phyloP scores from a whole-genome alignment of 2,888 invertebrate genomes.

The Caenorhabditis sp. region DNA sequence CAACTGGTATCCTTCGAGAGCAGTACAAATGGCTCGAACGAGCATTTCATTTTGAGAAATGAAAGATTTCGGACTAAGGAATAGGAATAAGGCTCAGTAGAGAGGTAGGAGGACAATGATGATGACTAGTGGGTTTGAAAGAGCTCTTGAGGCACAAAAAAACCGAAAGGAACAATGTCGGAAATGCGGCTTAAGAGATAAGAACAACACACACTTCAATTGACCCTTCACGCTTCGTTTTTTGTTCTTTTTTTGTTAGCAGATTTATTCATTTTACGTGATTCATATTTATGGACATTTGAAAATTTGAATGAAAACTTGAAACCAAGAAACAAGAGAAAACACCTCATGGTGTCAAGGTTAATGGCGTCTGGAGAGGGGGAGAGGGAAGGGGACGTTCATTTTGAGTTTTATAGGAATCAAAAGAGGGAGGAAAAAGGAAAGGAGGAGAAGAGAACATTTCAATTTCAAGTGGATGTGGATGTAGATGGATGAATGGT shows the following conservation, averaged over 20 bases:
- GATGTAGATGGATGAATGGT: not conserved
- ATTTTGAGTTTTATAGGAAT: constrained; percentile 39
- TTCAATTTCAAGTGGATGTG: not conserved
- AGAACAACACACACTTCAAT: constrained; percentile 52
- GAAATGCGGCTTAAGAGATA: constrained; percentile 44
- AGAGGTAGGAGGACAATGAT: not conserved
- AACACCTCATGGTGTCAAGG: constrained; percentile 54
- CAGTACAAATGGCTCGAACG: constrained; percentile 64
- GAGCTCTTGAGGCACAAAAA: constrained; percentile 34
- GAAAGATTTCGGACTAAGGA: constrained; percentile 2
- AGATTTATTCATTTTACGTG: too few relatives aligned
- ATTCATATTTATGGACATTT: too few relatives aligned
- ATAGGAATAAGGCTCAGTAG: not conserved
- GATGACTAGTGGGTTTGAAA: not conserved
- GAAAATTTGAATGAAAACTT: not conserved
- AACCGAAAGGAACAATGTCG: constrained; percentile 58
- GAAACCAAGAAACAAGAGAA: not conserved
- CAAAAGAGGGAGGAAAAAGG: not conserved
- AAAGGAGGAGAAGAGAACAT: too few relatives aligned
- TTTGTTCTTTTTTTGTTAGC: constrained; percentile 19
- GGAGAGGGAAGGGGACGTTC: constrained; percentile 19
- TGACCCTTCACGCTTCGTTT: constrained; percentile 4
- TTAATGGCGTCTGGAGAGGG: constrained; percentile 43
- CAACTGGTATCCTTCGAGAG: constrained; percentile 65
- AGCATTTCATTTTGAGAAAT: constrained; percentile 39